Evolutionary conservation across 2,888 invertebrate species (phyloP), one percentile per base, ranked within the genome.

Genomic region (Cantharis rustica): DNA sequence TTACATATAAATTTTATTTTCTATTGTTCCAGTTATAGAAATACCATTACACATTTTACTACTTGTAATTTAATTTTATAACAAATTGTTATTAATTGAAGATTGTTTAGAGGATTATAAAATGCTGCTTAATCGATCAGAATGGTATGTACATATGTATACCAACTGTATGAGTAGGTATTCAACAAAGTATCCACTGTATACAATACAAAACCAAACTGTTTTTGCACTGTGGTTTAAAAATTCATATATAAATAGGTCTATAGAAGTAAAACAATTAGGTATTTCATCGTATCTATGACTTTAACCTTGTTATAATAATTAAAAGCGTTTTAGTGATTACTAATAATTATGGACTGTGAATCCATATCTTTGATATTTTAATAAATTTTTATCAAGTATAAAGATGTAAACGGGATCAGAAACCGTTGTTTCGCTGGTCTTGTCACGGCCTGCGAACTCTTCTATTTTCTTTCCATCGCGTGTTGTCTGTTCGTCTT

Each of bases 401-500:
- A 47, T 47, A n/a, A 47, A 47, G 47, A 66, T 17, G 31, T 72
- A 69, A 77, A 75, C 80, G 80, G 81, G 79, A 81, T 80, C 81
- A 80, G 79, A 81, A 82, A 81, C 81, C 79, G 81, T 82, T 81
- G 81, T 76, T 73, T 75, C 16, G 77, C 75, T 79, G 77, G 78
- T 78, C 72, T 76, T 81, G 81, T 81, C 80, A 81, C 81, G 80
- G 81, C 79, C 78, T 75, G 79, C 78, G 71, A 74, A 75, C 76
- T 76, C 78, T 68, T 71, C 72, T 72, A 73, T 78, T 73, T 75
- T 73, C 77, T 69, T 75, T 74, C 74, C 75, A 74, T 82, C 78
- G 82, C 82, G 82, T 82, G 82, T 79, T 80, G 80, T 80, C 81
- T 73, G 77, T 79, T 75, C 76, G 80, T 80, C 81, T 79, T 79